Conservation (phyloP, 2,797 vertebrate species). For the Enteromius mattozi region DNA sequence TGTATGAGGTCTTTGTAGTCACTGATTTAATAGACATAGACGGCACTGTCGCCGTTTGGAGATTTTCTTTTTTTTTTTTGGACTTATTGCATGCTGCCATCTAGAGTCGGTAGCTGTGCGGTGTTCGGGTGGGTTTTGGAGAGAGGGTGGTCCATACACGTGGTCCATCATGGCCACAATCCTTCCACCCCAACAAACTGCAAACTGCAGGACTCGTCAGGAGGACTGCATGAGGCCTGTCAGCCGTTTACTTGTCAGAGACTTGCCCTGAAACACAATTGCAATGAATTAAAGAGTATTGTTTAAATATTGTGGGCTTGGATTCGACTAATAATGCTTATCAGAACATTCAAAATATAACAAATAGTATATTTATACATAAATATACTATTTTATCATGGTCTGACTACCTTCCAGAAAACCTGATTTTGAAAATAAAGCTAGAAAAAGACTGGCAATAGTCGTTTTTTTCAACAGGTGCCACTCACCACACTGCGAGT, state of each 20-base stretch:
- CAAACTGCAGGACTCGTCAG: conserved; percentile 79
- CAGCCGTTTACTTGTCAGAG: conserved; percentile 94
- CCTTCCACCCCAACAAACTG: conserved; percentile 52
- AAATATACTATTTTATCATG: not conserved
- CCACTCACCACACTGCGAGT: conserved; percentile 96
- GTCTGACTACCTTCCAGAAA: not conserved
- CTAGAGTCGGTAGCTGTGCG: conserved; percentile 50
- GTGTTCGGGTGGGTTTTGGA: conserved; percentile 33
- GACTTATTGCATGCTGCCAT: conserved; percentile 65
- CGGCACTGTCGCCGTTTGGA: conserved; percentile 40
- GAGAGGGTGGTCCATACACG: conserved; percentile 50
- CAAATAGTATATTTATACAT: not conserved
- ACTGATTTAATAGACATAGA: conserved; percentile 54
- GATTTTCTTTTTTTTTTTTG: conserved; percentile 24
- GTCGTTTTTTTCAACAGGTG: not conserved
- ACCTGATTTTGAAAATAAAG: not conserved
- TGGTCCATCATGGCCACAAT: conserved; percentile 55
- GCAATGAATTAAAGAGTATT: not conserved
- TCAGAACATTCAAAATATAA: not conserved
- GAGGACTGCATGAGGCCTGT: conserved; percentile 99
- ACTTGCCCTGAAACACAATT: conserved; percentile 86
- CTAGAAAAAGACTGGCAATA: not conserved
- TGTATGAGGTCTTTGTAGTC: conserved; percentile 51
- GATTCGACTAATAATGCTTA: not conserved
- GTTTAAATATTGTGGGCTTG: not conserved